Evolutionary conservation across 1,140 invertebrate species (phyloP).

Genomic region (Plectus sambesii): DNA sequence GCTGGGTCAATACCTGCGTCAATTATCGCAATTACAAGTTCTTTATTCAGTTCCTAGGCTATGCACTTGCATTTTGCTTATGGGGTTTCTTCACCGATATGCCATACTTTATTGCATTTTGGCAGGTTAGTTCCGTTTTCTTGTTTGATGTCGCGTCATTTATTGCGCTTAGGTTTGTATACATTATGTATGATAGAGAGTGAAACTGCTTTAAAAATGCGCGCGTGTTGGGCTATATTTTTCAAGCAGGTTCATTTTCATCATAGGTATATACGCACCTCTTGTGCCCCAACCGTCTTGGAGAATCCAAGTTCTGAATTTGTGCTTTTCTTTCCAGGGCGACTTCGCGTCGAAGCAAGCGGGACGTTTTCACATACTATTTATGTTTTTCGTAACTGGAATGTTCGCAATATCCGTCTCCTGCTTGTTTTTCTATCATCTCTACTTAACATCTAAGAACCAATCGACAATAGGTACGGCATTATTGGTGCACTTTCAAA

Average conservation of each 20-base stretch:
- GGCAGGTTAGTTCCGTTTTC: too few species aligned
- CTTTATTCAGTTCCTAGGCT: constrained; percentile 89
- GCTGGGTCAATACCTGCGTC: constrained; percentile 30
- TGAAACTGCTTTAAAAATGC: too few species aligned
- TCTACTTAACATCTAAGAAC: constrained; percentile 24
- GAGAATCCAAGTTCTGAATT: too few species aligned
- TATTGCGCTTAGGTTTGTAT: too few species aligned
- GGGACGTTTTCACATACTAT: constrained; percentile 19
- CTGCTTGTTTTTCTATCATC: constrained; percentile 29
- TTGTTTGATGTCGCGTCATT: too few species aligned
- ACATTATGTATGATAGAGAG: too few species aligned
- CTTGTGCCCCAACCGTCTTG: constrained; percentile 29
- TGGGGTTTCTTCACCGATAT: constrained; percentile 94
- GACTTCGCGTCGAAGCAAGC: constrained; percentile 9
- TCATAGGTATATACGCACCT: constrained; percentile 27
- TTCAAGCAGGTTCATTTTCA: constrained; percentile 6
- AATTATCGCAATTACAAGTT: constrained; percentile 76
- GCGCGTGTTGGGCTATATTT: too few species aligned
- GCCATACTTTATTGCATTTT: too few species aligned
- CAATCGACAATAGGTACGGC: constrained; percentile 25
- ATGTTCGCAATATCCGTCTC: constrained; percentile 27
- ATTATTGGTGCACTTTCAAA: neutral
- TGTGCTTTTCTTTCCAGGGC: constrained; percentile 18
- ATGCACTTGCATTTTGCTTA: constrained; percentile 94
- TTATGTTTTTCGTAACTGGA: constrained; percentile 25